Evolutionary conservation across 1,140 invertebrate genomes (phyloP).

Genomic region (Agrilus planipennis): DNA sequence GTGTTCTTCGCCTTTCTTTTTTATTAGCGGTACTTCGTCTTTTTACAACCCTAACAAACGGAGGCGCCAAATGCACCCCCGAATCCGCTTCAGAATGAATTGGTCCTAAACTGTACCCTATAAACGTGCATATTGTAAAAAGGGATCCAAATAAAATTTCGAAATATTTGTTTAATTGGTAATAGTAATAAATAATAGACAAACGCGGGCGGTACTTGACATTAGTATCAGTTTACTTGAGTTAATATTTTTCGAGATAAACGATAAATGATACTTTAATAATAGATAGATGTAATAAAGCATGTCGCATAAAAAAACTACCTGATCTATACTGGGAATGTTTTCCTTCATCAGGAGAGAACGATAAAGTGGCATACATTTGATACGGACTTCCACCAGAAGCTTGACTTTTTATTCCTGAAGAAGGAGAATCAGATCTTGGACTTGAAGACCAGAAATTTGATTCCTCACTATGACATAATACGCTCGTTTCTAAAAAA

Average conservation of each 20-base stretch:
- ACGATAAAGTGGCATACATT: constrained; percentile 22
- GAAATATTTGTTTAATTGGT: background rate
- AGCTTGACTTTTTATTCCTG: constrained; percentile 20
- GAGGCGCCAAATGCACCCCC: constrained; percentile 14
- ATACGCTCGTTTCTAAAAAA: constrained; percentile 22
- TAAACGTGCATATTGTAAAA: constrained; percentile 14
- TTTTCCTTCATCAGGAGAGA: constrained; percentile 17
- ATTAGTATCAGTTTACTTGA: background rate
- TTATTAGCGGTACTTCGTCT: constrained; percentile 77
- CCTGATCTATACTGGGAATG: constrained; percentile 22
- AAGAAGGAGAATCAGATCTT: constrained; percentile 29
- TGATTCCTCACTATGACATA: constrained; percentile 25
- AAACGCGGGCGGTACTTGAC: background rate
- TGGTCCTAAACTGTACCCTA: constrained; percentile 8
- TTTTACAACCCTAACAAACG: constrained; percentile 53
- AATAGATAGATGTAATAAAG: too few relatives aligned
- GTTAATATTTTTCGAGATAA: background rate
- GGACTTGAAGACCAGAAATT: constrained; percentile 30
- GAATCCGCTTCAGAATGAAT: constrained; percentile 16
- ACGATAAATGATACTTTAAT: background rate
- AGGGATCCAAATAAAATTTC: background rate
- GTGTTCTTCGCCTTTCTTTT: constrained; percentile 83
- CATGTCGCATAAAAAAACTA: constrained; percentile 14
- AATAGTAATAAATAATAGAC: background rate
- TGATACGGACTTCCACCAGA: constrained; percentile 21